phyloP scores from a whole-genome alignment of 2,888 invertebrate genomes.

The Dascillus cervinus region DNA sequence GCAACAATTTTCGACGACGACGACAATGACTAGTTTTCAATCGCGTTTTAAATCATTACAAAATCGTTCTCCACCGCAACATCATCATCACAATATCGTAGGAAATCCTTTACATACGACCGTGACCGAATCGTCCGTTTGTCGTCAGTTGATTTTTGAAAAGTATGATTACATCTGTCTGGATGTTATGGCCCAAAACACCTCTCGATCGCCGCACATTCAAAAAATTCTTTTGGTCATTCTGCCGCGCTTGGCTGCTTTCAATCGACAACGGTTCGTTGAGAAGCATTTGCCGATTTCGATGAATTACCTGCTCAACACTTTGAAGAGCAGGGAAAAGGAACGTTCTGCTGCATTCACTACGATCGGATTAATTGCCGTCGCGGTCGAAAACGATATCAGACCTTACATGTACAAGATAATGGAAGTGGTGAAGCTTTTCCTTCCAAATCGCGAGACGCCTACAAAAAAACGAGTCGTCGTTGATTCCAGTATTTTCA shows the following conservation, averaged over 20 bases:
- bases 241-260: constrained; percentile 89
- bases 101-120: constrained; percentile 47
- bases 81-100: constrained; percentile 43
- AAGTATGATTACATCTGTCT: constrained; percentile 74
- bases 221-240: constrained; percentile 82
- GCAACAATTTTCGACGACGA: constrained; percentile 19
- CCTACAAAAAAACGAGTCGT: constrained; percentile 66
- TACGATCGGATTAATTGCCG: constrained; percentile 83
- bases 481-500: constrained; percentile 85
- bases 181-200: constrained; percentile 72
- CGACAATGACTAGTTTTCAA: constrained; percentile 30
- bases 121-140: constrained; percentile 80
- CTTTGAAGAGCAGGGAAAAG: constrained; percentile 72
- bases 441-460: constrained; percentile 63
- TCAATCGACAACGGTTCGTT: constrained; percentile 75
- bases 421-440: constrained; percentile 54
- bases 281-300: constrained; percentile 65
- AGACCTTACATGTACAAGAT: constrained; percentile 73
- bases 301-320: constrained; percentile 69
- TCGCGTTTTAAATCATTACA: constrained; percentile 45
- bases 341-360: constrained; percentile 84
- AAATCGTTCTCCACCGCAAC: constrained; percentile 31
- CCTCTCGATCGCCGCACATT: constrained; percentile 63
- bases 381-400: constrained; percentile 78
- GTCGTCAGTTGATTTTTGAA: constrained; percentile 71